A percentile compares a stretch with the other conserved stretches of the same genome.
These are phyloP conservation scores for Unio delphinus DNA, from an alignment of 2,888 invertebrate species.

Conservation along the genomic window DNA sequence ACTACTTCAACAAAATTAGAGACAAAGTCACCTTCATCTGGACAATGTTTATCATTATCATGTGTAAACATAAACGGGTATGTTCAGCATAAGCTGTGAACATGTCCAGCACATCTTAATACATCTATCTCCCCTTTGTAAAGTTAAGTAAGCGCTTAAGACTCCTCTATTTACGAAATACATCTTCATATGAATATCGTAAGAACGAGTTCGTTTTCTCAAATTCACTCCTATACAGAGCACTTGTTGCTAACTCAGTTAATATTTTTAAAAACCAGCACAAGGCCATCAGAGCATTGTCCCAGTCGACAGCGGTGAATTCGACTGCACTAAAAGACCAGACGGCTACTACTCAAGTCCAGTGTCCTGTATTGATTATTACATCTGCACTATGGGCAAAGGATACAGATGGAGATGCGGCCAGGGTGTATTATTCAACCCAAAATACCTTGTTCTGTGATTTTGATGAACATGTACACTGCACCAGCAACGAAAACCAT, in stretches of 20 bases:
- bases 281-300: conserved; percentile 14
- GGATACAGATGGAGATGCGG: conserved; percentile 41
- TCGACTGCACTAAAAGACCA: conserved; percentile 13
- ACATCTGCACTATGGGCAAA: conserved; percentile 36
- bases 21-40: too few species aligned
- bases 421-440: conserved; percentile 37
- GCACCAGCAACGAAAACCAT: conserved; percentile 3
- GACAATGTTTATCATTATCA: too few species aligned
- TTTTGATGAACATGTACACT: conserved; percentile 44
- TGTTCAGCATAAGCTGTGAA: too few species aligned
- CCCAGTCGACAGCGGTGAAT: conserved; percentile 14
- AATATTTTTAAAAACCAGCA: not conserved
- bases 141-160: too few species aligned
- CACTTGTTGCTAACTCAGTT: not conserved
- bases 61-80: too few species aligned
- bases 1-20: too few species aligned
- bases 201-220: too few species aligned
- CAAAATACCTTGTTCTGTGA: conserved; percentile 45
- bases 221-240: too few species aligned
- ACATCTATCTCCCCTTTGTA: too few species aligned
- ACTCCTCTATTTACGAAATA: too few species aligned
- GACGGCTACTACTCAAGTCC: conserved; percentile 41
- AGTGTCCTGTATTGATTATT: conserved; percentile 33
- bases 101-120: too few species aligned
- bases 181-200: too few species aligned